Percentiles rank a stretch among this genome's conserved stretches.
phyloP scores from a whole-genome alignment of 2,888 invertebrate genomes.

The Drosophila monieri region DNA sequence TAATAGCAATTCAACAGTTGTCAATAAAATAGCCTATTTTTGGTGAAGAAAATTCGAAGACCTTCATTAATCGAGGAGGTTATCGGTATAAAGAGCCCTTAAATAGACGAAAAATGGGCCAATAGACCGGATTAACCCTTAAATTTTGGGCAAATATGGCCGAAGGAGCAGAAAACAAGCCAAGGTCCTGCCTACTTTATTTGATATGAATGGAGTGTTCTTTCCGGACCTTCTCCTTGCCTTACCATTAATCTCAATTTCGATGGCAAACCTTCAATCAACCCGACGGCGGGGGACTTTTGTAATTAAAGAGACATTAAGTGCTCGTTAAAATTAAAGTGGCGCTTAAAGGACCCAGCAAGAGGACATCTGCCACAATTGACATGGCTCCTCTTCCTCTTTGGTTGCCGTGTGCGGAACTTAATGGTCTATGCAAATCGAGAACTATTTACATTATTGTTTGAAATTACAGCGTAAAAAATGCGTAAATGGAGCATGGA shows the following conservation, averaged over 20 bases:
- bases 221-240: constrained; percentile 18
- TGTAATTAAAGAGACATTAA: constrained; percentile 71
- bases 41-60: not conserved
- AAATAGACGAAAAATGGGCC: not conserved
- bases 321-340: constrained; percentile 74
- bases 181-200: constrained; percentile 55
- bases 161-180: constrained; percentile 9
- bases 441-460: constrained; percentile 27
- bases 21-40: constrained; percentile 12
- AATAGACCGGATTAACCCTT: constrained; percentile 7
- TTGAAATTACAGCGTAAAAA: constrained; percentile 6
- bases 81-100: too few species aligned
- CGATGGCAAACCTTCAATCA: constrained; percentile 68
- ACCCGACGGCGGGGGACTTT: constrained; percentile 37
- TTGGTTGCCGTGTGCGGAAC: constrained; percentile 3
- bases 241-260: constrained; percentile 68
- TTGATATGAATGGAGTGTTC: constrained; percentile 51
- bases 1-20: constrained; percentile 48
- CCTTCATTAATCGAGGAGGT: not conserved
- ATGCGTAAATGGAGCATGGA: constrained; percentile 15
- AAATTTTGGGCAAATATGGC: constrained; percentile 1
- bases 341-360: constrained; percentile 38
- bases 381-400: constrained; percentile 6
- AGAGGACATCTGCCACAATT: constrained; percentile 17
- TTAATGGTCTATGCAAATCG: constrained; percentile 34